A percentile compares a stretch with the other conserved stretches of the same genome.
Conservation (phyloP, 2,888 invertebrate species). For the Aspidapion aeneum region DNA sequence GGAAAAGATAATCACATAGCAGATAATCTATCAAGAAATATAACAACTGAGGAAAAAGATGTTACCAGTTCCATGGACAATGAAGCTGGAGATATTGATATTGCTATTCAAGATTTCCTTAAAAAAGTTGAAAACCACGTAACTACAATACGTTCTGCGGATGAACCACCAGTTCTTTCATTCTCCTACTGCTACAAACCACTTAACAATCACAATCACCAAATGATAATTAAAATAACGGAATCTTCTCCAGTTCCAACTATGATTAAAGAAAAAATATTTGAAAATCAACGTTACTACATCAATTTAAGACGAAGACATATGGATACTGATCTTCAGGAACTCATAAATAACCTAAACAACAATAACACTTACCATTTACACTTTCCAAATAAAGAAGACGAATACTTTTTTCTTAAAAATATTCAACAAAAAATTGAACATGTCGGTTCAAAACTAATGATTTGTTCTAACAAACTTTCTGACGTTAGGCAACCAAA, state of each 20-base stretch:
- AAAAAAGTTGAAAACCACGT: background rate
- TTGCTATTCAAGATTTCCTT: background rate
- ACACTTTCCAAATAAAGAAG: conserved; percentile 1
- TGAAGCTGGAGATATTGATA: background rate
- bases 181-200: no score
- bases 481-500: no score
- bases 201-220: background rate
- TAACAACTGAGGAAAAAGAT: no score
- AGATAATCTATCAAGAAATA: conserved; percentile 2
- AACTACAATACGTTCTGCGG: conserved; percentile 1
- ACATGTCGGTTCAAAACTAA: background rate
- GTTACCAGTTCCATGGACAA: background rate
- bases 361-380: no score
- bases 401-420: background rate
- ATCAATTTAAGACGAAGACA: no score
- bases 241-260: background rate
- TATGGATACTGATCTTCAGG: no score
- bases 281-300: no score
- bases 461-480: background rate
- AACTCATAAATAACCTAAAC: background rate
- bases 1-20: background rate
- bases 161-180: conserved; percentile 5
- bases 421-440: background rate
- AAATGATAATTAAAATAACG: conserved; percentile 2
- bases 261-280: background rate